phyloP scores from a whole-genome alignment of 2,888 invertebrate genomes.

The Fragum whitleyi region DNA sequence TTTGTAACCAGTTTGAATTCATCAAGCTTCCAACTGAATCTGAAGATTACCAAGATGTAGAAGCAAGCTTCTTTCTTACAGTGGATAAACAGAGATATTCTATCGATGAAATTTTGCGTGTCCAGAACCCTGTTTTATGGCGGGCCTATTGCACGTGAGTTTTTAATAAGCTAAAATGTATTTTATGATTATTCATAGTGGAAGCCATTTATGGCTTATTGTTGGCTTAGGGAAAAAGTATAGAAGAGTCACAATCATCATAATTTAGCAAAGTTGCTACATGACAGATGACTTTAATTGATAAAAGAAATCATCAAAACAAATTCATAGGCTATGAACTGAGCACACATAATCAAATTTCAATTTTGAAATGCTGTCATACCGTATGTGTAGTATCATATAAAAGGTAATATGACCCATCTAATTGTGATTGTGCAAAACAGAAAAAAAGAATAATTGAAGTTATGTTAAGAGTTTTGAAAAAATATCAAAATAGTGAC shows the following conservation, averaged over 20 bases:
- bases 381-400: too few species aligned
- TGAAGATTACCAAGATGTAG: constrained; percentile 12
- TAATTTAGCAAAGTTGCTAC: background rate
- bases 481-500: too few species aligned
- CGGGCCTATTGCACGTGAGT: constrained; percentile 48
- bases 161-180: too few species aligned
- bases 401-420: too few species aligned
- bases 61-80: constrained; percentile 41
- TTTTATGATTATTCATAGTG: background rate
- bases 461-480: too few species aligned
- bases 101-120: constrained; percentile 46
- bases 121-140: constrained; percentile 53
- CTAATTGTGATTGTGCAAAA: too few species aligned
- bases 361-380: too few species aligned
- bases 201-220: background rate
- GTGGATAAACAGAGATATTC: constrained; percentile 13
- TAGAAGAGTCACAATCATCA: background rate
- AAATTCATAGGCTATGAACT: too few species aligned
- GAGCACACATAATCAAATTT: too few species aligned
- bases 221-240: background rate
- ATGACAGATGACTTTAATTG: too few species aligned
- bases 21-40: constrained; percentile 22
- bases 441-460: too few species aligned
- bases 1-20: constrained; percentile 53
- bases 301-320: too few species aligned